Evolutionary conservation across 2,797 vertebrate genomes (phyloP).

Genomic region (Bovichtus variegatus): DNA sequence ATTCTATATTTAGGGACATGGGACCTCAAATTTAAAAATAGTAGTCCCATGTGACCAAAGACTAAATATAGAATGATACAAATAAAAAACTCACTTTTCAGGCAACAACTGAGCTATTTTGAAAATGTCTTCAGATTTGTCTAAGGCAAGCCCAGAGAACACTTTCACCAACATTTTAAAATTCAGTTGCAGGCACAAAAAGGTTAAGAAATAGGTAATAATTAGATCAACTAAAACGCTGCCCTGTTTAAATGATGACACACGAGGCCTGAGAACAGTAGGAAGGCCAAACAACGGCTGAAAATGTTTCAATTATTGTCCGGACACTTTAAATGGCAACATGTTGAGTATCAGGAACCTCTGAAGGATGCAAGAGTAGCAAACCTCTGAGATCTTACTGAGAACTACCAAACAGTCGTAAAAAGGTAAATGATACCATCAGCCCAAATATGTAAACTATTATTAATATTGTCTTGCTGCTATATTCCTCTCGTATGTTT

Average conservation of each 20-base stretch:
- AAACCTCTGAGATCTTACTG: background rate
- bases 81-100: too few species aligned
- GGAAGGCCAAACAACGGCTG: background rate
- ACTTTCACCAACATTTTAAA: too few species aligned
- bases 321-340: too few species aligned
- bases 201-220: background rate
- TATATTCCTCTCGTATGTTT: slow-evolving; percentile 1
- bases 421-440: background rate
- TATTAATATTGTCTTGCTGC: background rate
- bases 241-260: background rate
- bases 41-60: too few species aligned
- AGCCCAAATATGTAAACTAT: background rate
- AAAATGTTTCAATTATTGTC: background rate
- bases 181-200: too few species aligned
- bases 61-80: too few species aligned
- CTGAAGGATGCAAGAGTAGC: background rate
- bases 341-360: too few species aligned
- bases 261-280: background rate
- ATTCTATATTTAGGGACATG: too few species aligned
- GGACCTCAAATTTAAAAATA: too few species aligned
- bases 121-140: too few species aligned
- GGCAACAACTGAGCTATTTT: too few species aligned
- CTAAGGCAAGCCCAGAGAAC: too few species aligned
- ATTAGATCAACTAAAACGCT: accelerated
- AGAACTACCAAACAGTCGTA: background rate